These are phyloP conservation scores for Microhierax caerulescens DNA, from an alignment of 2,797 vertebrate species.

Conservation along the genomic window DNA sequence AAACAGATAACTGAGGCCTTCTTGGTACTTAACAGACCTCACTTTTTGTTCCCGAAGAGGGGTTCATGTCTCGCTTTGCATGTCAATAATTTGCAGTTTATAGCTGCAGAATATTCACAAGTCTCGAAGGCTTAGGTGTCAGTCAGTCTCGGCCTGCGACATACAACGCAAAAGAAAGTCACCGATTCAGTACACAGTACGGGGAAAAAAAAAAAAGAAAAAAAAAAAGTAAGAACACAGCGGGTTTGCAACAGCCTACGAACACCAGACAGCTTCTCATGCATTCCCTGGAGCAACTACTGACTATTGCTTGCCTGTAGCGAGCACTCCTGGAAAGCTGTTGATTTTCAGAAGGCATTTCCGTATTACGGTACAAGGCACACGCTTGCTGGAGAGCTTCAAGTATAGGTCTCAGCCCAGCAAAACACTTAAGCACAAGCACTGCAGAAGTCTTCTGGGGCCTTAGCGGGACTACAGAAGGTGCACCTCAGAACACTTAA, in stretches of 20 bases:
- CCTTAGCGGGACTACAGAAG: neutral
- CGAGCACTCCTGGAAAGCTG: neutral
- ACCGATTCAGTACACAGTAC: conserved; percentile 76
- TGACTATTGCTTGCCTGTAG: neutral
- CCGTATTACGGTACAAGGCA: accelerated
- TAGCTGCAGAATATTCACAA: conserved; percentile 83
- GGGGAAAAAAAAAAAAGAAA: neutral
- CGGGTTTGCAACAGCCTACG: neutral
- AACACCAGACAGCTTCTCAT: neutral
- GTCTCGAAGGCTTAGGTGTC: conserved; percentile 82
- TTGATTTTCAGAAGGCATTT: neutral
- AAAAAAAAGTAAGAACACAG: neutral
- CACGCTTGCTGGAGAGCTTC: neutral
- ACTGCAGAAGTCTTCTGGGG: neutral
- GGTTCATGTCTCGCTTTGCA: conserved; percentile 79
- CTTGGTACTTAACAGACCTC: conserved; percentile 75
- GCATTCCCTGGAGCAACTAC: neutral
- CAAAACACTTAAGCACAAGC: neutral
- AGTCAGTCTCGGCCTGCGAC: conserved; percentile 84
- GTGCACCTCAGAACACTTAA: neutral
- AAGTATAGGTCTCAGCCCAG: neutral
- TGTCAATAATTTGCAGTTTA: conserved; percentile 81
- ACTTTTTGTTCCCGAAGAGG: conserved; percentile 77
- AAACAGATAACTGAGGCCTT: conserved; percentile 82
- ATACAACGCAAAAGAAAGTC: conserved; percentile 83